phyloP scores from a whole-genome alignment of 2,113 vertebrate species.

The Haliaeetus leucogaster region DNA sequence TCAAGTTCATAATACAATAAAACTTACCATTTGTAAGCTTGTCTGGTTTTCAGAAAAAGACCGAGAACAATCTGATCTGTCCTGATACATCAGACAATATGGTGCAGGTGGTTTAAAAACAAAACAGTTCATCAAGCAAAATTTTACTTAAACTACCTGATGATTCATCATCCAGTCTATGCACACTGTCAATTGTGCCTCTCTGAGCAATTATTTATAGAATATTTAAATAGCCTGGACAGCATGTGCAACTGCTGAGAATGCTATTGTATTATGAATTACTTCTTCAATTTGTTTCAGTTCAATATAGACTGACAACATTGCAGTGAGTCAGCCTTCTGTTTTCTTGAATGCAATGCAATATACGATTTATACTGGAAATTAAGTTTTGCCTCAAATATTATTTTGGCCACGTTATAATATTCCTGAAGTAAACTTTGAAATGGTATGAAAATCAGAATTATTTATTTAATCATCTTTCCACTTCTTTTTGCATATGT shows the following conservation, averaged over 20 bases:
- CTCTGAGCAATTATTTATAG: conserved; percentile 71
- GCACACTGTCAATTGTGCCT: conserved; percentile 61
- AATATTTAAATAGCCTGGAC: conserved; percentile 70
- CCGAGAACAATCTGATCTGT: conserved; percentile 69
- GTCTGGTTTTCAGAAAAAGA: conserved; percentile 50
- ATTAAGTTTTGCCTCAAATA: neutral
- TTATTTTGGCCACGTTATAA: neutral
- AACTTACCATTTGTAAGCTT: conserved; percentile 68
- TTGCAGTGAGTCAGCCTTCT: conserved; percentile 50
- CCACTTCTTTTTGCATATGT: neutral
- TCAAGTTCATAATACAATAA: conserved; percentile 68
- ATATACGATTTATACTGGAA: neutral
- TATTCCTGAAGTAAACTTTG: conserved; percentile 13
- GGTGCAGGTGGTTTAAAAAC: conserved; percentile 70
- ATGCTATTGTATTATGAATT: conserved; percentile 72
- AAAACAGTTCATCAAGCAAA: conserved; percentile 75
- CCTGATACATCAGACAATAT: conserved; percentile 55
- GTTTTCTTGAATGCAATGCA: conserved; percentile 43
- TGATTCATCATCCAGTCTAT: conserved; percentile 71
- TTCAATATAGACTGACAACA: conserved; percentile 56
- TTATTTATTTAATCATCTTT: neutral
- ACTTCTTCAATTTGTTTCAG: conserved; percentile 65
- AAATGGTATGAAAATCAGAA: neutral
- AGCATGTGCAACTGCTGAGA: conserved; percentile 61
- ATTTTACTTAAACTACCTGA: conserved; percentile 73